Conservation (phyloP, 2,797 vertebrate genomes). For the Tinamus major region DNA sequence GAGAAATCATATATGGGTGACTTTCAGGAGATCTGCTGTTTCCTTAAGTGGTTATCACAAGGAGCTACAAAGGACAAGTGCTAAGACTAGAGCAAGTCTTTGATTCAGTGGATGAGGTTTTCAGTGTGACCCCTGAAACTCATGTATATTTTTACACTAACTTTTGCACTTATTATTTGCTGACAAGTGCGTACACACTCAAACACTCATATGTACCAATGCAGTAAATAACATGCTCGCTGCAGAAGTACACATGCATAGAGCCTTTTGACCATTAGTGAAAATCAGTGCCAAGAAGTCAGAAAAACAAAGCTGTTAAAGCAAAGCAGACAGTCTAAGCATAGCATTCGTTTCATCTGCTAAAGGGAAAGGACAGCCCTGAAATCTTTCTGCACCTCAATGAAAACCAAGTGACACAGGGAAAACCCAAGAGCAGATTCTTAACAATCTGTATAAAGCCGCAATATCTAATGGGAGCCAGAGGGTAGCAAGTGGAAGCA, state of each 20-base stretch:
- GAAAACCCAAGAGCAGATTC: background rate
- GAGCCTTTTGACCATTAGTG: background rate
- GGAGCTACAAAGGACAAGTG: background rate
- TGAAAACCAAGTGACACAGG: constrained; percentile 18
- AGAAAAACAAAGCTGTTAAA: constrained; percentile 4
- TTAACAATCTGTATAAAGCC: background rate
- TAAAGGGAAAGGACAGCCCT: background rate
- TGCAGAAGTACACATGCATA: background rate
- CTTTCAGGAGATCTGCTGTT: background rate
- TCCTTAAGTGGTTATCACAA: background rate
- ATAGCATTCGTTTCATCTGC: background rate
- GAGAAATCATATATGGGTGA: background rate
- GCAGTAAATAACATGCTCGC: background rate
- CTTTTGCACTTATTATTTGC: background rate
- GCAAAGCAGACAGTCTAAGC: constrained; percentile 16
- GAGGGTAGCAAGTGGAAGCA: background rate
- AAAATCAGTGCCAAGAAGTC: background rate
- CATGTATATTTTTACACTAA: background rate
- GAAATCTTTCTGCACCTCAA: background rate
- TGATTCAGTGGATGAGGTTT: background rate
- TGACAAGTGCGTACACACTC: background rate
- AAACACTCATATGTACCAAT: no score
- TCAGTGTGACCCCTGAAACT: background rate
- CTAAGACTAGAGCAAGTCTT: background rate
- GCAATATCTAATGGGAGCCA: background rate